A percentile compares a stretch with the other conserved stretches of the same genome.
Conservation (phyloP, 2,888 invertebrate species). For the Thymelicus sylvestris region DNA sequence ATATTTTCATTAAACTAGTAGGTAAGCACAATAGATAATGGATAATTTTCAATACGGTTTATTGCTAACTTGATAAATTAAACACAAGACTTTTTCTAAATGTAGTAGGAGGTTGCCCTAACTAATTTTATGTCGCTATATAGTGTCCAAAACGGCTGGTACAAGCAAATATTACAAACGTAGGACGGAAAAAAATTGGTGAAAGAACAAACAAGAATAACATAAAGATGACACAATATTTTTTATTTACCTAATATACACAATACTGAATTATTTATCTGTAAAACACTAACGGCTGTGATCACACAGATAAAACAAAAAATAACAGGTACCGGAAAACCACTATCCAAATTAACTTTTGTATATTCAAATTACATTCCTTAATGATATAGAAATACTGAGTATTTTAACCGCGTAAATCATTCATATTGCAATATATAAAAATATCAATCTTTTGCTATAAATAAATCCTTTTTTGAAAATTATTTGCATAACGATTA, state of each 20-base stretch:
- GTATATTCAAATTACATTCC: constrained; percentile 42
- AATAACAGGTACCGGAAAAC: constrained; percentile 16
- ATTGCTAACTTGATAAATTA: not conserved
- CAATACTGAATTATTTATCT: constrained; percentile 18
- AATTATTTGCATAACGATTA: constrained; percentile 21
- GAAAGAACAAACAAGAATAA: constrained; percentile 3
- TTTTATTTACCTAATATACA: not conserved
- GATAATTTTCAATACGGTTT: not conserved
- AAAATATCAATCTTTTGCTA: constrained; percentile 45
- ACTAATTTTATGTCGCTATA: not conserved
- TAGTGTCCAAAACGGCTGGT: not conserved
- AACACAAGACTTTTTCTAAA: too few relatives aligned
- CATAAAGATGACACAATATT: constrained; percentile 1
- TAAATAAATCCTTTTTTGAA: constrained; percentile 38
- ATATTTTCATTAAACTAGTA: too few relatives aligned
- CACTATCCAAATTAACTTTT: constrained; percentile 38
- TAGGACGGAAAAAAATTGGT: constrained; percentile 26
- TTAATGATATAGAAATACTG: constrained; percentile 39
- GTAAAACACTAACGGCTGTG: not conserved
- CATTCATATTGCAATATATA: constrained; percentile 44
- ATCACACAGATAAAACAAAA: constrained; percentile 22
- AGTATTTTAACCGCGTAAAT: constrained; percentile 45
- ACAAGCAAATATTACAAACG: constrained; percentile 12
- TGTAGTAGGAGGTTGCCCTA: too few relatives aligned
- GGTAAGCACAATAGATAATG: not conserved